Evolutionary conservation across 64 coral and sea anemone genomes (phyloP).

Genomic region (Catalaphyllia jardinei): DNA sequence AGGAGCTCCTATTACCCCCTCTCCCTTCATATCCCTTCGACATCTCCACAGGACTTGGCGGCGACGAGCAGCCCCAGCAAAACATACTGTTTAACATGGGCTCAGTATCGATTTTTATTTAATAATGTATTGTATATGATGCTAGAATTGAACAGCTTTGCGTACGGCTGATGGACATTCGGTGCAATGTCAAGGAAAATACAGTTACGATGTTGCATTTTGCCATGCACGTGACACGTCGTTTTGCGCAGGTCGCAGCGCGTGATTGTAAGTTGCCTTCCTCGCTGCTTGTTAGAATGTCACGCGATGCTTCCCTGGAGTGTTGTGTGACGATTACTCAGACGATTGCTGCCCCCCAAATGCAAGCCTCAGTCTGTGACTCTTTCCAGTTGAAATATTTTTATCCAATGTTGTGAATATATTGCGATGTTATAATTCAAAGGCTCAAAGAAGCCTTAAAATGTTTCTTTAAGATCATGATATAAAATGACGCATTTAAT

Average conservation of each 20-base stretch:
- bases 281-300: not conserved
- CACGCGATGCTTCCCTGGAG: not conserved
- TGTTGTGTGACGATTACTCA: not conserved
- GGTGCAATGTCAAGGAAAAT: too few relatives aligned
- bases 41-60: not conserved
- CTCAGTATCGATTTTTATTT: not conserved
- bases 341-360: not conserved
- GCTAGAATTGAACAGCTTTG: not conserved
- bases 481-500: not conserved
- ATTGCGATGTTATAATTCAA: not conserved
- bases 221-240: not conserved
- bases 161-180: too few relatives aligned
- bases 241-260: slow-evolving; percentile 18
- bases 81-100: not conserved
- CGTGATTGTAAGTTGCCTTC: not conserved
- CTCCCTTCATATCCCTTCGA: not conserved
- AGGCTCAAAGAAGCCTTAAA: not conserved
- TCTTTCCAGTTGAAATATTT: not conserved
- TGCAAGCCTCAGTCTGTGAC: not conserved
- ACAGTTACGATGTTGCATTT: not conserved
- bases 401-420: not conserved
- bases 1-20: not conserved
- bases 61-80: not conserved
- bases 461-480: not conserved
- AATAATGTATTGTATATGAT: not conserved